A percentile compares a stretch with the other conserved stretches of the same genome.
phyloP scores from a whole-genome alignment of 2,113 vertebrate genomes.

The Corapipo altera region DNA sequence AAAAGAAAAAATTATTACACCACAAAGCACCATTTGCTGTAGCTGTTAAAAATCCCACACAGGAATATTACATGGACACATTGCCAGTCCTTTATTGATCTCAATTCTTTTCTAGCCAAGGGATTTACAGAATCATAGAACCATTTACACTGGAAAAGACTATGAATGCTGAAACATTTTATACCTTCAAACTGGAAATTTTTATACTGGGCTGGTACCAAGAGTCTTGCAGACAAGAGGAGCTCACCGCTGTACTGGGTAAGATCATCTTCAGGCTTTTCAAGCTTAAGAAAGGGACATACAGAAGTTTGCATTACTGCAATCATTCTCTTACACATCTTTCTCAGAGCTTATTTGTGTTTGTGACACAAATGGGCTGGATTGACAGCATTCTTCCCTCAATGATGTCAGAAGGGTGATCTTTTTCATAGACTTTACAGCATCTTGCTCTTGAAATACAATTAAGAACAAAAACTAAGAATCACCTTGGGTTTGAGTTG shows the following conservation, averaged over 20 bases:
- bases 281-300: conserved; percentile 46
- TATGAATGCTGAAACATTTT: not conserved
- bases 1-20: not conserved
- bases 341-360: not conserved
- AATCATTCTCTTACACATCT: not conserved
- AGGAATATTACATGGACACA: not conserved
- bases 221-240: conserved; percentile 63
- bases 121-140: not conserved
- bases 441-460: not conserved
- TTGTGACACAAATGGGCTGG: not conserved
- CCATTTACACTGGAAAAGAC: not conserved
- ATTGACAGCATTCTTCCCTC: not conserved
- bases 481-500: conserved; percentile 82
- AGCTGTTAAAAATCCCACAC: not conserved
- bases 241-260: conserved; percentile 56
- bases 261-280: conserved; percentile 33
- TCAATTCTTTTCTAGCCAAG: not conserved
- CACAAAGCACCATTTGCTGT: not conserved
- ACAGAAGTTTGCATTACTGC: not conserved
- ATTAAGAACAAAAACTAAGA: not conserved
- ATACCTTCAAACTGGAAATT: conserved; percentile 51
- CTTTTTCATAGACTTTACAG: not conserved
- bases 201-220: conserved; percentile 11
- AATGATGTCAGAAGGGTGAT: not conserved
- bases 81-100: not conserved